These are phyloP conservation scores for Andrena haemorrhoa DNA, from an alignment of 2,888 invertebrate genomes.

Conservation along the genomic window DNA sequence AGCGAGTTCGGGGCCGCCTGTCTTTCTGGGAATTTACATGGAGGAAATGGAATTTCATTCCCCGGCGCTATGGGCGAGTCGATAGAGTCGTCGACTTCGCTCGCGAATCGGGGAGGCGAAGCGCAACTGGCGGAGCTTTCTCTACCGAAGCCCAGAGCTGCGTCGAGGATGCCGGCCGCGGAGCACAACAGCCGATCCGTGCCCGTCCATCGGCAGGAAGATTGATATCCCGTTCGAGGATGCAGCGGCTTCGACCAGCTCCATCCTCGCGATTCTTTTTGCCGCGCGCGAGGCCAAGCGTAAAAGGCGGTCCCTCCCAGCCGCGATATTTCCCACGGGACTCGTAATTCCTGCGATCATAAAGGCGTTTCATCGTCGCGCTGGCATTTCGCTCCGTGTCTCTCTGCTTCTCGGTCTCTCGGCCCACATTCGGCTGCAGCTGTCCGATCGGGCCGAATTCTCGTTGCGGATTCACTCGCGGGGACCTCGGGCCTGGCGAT, in stretches of 20 bases:
- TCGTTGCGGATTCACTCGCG: too few species aligned
- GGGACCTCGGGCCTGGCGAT: too few species aligned
- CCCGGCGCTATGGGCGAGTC: not conserved
- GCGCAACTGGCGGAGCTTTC: too few species aligned
- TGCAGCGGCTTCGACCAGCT: conserved; percentile 3
- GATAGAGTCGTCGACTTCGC: not conserved
- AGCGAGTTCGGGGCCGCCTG: not conserved
- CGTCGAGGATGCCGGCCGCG: too few species aligned
- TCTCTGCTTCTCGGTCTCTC: conserved; percentile 26
- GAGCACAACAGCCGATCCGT: too few species aligned
- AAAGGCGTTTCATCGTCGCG: conserved; percentile 48
- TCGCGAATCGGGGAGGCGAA: too few species aligned
- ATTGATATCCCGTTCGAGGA: conserved; percentile 10
- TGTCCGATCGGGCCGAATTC: too few species aligned
- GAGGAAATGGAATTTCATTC: conserved; percentile 1
- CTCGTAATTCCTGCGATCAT: conserved; percentile 55
- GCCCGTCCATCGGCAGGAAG: not conserved
- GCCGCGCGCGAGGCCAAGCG: not conserved
- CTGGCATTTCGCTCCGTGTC: conserved; percentile 38
- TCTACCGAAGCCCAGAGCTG: too few species aligned
- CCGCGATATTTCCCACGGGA: conserved; percentile 48
- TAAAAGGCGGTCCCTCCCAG: conserved; percentile 4
- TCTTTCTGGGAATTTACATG: not conserved
- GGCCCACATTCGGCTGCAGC: not conserved
- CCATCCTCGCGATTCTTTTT: not conserved